phyloP scores from a whole-genome alignment of 2,888 invertebrate genomes.

The Callinectes sapidus region DNA sequence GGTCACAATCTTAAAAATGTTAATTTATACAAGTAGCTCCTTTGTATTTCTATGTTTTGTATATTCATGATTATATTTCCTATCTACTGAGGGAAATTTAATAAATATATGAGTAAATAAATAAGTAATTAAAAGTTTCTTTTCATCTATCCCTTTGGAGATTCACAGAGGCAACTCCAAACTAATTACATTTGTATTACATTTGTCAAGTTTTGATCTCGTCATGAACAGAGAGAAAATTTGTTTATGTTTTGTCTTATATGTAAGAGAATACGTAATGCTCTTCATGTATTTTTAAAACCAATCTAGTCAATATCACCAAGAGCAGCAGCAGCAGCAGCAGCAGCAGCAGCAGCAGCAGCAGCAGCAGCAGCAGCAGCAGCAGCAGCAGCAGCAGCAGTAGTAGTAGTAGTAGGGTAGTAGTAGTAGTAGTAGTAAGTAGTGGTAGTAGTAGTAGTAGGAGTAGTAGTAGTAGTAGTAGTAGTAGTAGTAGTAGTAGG shows the following conservation, averaged over 20 bases:
- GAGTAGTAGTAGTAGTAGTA: no score
- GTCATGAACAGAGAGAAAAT: not conserved
- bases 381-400: not conserved
- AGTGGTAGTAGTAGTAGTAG: no score
- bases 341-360: not conserved
- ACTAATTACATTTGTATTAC: not conserved
- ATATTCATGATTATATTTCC: not conserved
- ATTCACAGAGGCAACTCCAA: not conserved
- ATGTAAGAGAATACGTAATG: not conserved
- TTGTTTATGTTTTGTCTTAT: not conserved
- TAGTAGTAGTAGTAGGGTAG: not conserved
- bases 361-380: not conserved
- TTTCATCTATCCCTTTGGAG: not conserved
- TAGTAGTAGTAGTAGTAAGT: no score
- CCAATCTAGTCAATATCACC: not conserved
- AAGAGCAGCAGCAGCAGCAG: not conserved
- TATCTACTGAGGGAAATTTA: not conserved
- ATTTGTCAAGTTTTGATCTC: not conserved
- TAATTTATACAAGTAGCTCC: not conserved
- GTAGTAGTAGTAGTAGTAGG: no score
- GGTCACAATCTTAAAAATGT: not conserved
- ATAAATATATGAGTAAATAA: not conserved
- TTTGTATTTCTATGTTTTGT: conserved; percentile 3
- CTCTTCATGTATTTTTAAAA: not conserved
- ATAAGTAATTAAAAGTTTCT: not conserved